Percentiles rank a stretch among this genome's conserved stretches.
Conservation (phyloP, 2,888 invertebrate species). For the Girardia tigrina region DNA sequence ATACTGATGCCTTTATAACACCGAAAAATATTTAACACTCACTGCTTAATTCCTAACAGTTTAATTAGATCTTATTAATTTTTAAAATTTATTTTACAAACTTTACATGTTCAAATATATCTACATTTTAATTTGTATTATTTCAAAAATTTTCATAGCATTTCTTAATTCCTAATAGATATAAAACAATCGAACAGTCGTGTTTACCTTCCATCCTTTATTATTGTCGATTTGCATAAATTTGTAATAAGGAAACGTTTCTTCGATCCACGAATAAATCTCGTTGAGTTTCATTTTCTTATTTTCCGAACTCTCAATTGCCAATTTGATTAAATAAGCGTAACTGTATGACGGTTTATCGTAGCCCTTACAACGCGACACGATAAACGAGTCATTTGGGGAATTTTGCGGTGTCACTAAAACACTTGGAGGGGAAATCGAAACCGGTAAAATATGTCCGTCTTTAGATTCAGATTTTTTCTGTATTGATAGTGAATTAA, state of each 20-base stretch:
- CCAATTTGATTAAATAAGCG: constrained; percentile 36
- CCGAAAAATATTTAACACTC: too few species aligned
- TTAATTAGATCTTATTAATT: too few species aligned
- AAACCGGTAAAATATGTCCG: not conserved
- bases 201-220: constrained; percentile 37
- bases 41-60: too few species aligned
- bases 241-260: constrained; percentile 36
- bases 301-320: constrained; percentile 34
- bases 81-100: too few species aligned
- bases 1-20: too few species aligned
- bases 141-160: too few species aligned
- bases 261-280: constrained; percentile 37
- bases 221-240: constrained; percentile 10
- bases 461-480: not conserved
- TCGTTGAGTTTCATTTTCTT: constrained; percentile 36
- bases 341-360: constrained; percentile 37
- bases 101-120: too few species aligned
- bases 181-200: too few species aligned
- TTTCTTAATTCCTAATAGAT: too few species aligned
- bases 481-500: constrained; percentile 40
- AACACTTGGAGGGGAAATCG: not conserved
- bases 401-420: not conserved
- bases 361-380: not conserved
- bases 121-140: too few species aligned
- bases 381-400: not conserved